phyloP scores from a whole-genome alignment of 2,888 invertebrate species.

The Phortica okadai region DNA sequence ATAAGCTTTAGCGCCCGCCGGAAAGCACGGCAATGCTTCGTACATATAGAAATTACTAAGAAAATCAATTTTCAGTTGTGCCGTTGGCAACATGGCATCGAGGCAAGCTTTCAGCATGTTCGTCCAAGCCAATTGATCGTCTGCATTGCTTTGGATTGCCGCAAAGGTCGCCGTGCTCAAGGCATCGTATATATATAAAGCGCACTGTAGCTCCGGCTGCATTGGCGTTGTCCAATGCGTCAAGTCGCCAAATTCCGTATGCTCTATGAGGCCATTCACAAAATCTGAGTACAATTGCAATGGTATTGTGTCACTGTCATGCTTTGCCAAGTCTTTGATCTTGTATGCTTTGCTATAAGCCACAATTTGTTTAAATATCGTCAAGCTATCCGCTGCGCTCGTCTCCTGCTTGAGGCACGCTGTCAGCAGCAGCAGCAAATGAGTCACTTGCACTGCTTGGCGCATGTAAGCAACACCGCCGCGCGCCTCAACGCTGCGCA shows the following conservation, averaged over 20 bases:
- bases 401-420: slow-evolving; percentile 61
- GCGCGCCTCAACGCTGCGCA: slow-evolving; percentile 63
- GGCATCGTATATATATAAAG: slow-evolving; percentile 60
- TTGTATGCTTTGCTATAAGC: slow-evolving; percentile 52
- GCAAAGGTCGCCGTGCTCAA: slow-evolving; percentile 47
- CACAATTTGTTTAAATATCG: slow-evolving; percentile 58
- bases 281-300: slow-evolving; percentile 80
- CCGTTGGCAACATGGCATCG: slow-evolving; percentile 75
- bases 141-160: slow-evolving; percentile 42
- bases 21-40: slow-evolving; percentile 45
- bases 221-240: slow-evolving; percentile 63
- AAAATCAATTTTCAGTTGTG: slow-evolving; percentile 78
- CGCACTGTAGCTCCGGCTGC: slow-evolving; percentile 51
- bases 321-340: slow-evolving; percentile 67
- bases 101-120: slow-evolving; percentile 76
- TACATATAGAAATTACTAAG: slow-evolving; percentile 79
- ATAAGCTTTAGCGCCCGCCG: slow-evolving; percentile 3
- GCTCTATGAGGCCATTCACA: slow-evolving; percentile 77
- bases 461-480: slow-evolving; percentile 51
- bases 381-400: slow-evolving; percentile 48
- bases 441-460: slow-evolving; percentile 59
- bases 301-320: slow-evolving; percentile 77
- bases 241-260: slow-evolving; percentile 74
- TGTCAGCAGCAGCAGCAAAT: slow-evolving; percentile 64
- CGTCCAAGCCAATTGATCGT: slow-evolving; percentile 60